Evolutionary conservation across 2,888 invertebrate genomes (phyloP).

Genomic region (Limnephilus marmoratus): DNA sequence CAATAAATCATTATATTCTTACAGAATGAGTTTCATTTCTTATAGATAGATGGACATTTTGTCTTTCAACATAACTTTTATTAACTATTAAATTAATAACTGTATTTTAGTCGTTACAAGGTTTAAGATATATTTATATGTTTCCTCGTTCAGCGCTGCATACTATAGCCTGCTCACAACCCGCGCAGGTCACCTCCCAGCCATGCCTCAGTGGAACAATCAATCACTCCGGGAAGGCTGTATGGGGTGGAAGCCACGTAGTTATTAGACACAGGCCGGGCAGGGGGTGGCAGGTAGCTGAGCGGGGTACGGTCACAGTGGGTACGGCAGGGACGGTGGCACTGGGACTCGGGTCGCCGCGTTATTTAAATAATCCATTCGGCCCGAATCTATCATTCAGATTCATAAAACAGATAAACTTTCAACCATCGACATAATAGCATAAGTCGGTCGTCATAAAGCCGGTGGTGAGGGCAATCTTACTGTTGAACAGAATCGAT

Average conservation of each 20-base stretch:
- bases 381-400: constrained; percentile 29
- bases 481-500: no score
- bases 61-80: no score
- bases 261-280: not conserved
- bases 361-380: constrained; percentile 16
- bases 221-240: constrained; percentile 24
- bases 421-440: not conserved
- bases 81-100: no score
- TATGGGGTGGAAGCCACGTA: not conserved
- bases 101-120: no score
- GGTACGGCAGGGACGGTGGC: not conserved
- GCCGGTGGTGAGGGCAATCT: no score
- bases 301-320: not conserved
- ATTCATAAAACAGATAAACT: not conserved
- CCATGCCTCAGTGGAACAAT: not conserved
- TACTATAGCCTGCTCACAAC: not conserved
- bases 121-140: not conserved
- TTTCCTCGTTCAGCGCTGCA: not conserved
- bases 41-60: no score
- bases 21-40: no score
- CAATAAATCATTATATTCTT: no score
- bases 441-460: not conserved
- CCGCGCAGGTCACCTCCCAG: constrained; percentile 26
- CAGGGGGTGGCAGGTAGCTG: not conserved
- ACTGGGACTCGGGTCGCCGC: not conserved